Conservation (phyloP, 2,888 invertebrate species). For the Ctena decussata region DNA sequence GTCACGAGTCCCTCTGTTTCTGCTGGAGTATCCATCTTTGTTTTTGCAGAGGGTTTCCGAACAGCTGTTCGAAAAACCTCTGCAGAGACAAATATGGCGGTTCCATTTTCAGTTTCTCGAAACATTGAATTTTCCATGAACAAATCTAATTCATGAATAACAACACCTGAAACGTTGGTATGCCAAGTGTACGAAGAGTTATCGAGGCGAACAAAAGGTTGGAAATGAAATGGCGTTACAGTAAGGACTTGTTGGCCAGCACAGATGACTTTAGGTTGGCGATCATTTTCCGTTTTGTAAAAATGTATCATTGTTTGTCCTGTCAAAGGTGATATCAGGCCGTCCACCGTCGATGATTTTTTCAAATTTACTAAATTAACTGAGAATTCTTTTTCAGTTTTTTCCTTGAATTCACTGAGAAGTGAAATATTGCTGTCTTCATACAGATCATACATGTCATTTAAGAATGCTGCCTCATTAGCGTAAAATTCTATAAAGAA, state of each 20-base stretch:
- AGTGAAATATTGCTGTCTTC: background rate
- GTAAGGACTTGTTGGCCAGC: background rate
- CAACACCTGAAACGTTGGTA: slow-evolving; percentile 21
- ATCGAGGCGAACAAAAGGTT: slow-evolving; percentile 6
- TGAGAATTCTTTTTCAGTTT: background rate
- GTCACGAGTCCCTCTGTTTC: slow-evolving; percentile 19
- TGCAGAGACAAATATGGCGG: background rate
- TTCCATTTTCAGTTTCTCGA: background rate
- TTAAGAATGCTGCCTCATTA: background rate
- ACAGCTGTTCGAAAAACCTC: background rate
- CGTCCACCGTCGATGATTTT: background rate
- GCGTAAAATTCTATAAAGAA: background rate
- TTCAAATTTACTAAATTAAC: background rate
- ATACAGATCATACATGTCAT: background rate
- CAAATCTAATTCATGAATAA: background rate
- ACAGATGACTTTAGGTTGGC: background rate
- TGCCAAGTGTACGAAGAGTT: background rate
- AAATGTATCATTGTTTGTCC: background rate
- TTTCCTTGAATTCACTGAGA: background rate
- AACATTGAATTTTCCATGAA: background rate
- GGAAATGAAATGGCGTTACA: background rate
- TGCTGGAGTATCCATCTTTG: background rate
- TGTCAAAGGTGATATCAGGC: background rate
- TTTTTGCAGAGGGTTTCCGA: background rate
- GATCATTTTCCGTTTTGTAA: background rate